Base-by-base conservation (phyloP, 2,113 vertebrate genomes). In the Symphodus melops region DNA sequence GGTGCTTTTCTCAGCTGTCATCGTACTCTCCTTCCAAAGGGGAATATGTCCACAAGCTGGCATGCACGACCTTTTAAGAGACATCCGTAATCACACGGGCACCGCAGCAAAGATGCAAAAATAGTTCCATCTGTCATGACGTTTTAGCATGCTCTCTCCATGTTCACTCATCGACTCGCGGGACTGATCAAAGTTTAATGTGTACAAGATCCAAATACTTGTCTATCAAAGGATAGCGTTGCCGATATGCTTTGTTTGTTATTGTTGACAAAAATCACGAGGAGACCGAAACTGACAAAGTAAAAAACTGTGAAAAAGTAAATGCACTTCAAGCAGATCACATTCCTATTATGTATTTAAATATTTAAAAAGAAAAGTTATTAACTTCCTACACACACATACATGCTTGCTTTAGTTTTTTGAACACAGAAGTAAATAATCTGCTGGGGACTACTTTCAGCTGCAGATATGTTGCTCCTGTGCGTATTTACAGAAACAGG, bases 151-250 rank as follows among this genome's bases (percentile, higher is more conserved):
- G 13, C 55, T 54, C 4, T 25, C 54, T 8, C 21, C 28, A 33
- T 25, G 37, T 25, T 52, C 19, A 21, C 60, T 46, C 46, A 7
- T 33, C 44, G 52, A 8, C 25, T 20, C 25, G 62, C 33, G 19
- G 6, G 5, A n/a, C 23, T 25, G 20, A 71, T 75, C 44, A 62
- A 70, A 68, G 23, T 85, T 75, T 68, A 7, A 77, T 72, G 52
- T 10, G 19, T 8, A 12, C 36, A 44, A 14, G 5, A 0, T 48
- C 14, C 68, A 68, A 51, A 49, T 54, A 17, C 23, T 46, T 76
- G 37, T 23, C 68, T 74, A 9, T 57, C 19, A 39, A 59, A 59
- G 28, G 16, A 9, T 19, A 4, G 19, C 14, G 19, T 20, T 23
- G 19, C 8, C 3, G 17, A 0, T 25, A 4, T 44, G 17, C 12